Evolutionary conservation across 2,113 vertebrate species (phyloP), one percentile per base, ranked within the genome.

Genomic region (Ciconia maguari): DNA sequence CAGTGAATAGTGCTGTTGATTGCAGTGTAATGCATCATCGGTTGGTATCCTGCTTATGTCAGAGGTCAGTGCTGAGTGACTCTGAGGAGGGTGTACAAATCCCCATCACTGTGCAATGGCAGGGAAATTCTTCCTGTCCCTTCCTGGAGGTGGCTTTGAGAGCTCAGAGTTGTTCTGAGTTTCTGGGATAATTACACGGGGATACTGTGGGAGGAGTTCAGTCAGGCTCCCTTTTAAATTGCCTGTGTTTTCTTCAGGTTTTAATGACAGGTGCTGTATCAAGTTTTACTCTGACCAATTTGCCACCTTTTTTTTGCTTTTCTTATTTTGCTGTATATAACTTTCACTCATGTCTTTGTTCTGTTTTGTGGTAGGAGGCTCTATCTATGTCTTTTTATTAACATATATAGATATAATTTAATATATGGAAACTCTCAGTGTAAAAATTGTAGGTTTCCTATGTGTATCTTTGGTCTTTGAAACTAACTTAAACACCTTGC

Each of bases 1-100:
- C 60, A 41, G 75, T 94, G 96, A 97, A 77, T 92, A 49, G 86
- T 27, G 4, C 61, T 81, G 94, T 64, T 95, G 90, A 78, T 58
- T 80, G 87, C 91, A 80, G 65, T 0, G 24, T 36, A 52, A 54
- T 61, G 86, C 89, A 82, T 49, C 84, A n/a, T 76, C 7, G 54
- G 58, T 20, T 79, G 87, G 55, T 69, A 51, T 70, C 95, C 91
- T 89, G 91, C 91, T 32, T 26, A 18, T 88, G 93, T 76, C 87
- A 94, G 90, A 86, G 91, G 74, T 93, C 95, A 74, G 0, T 7
- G 36, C 80, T 27, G 77, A 84, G 38, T 42, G 65, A 36, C 65
- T 75, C 57, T 14, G 64, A 51, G 92, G 38, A 89, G 41, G 29
- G 27, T 13, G 26, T 21, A 9, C 88, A 79, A 87, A 64, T 48